A percentile compares a stretch with the other conserved stretches of the same genome.
phyloP scores from a whole-genome alignment of 2,888 invertebrate genomes.

The Phoenoteleia sp. region DNA sequence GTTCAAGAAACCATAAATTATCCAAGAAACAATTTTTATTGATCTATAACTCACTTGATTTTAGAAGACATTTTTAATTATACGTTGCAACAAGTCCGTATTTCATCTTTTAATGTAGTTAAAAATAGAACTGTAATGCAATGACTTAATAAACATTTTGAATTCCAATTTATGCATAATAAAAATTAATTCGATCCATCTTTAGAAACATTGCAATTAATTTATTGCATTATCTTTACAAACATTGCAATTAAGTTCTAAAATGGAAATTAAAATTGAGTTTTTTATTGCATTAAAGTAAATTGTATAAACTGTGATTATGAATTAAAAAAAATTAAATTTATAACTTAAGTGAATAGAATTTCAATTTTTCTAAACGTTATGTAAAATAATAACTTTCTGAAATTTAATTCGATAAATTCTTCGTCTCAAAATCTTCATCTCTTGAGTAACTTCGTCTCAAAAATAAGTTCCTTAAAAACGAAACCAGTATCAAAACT shows the following conservation, averaged over 20 bases:
- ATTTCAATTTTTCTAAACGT: too few relatives aligned
- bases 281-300: too few relatives aligned
- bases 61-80: constrained; percentile 20
- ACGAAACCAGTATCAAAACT: constrained; percentile 18
- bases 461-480: constrained; percentile 32
- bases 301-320: too few relatives aligned
- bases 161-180: not conserved
- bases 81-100: not conserved
- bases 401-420: too few relatives aligned
- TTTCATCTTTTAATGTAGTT: not conserved
- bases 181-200: too few relatives aligned
- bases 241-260: constrained; percentile 32
- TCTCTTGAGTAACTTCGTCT: constrained; percentile 13
- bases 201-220: not conserved
- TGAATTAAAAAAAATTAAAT: too few relatives aligned
- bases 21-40: constrained; percentile 1
- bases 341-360: too few relatives aligned
- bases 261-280: too few relatives aligned
- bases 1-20: not conserved
- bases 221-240: too few relatives aligned
- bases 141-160: not conserved
- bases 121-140: constrained; percentile 1
- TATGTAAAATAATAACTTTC: too few relatives aligned
- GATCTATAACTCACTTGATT: constrained; percentile 19
- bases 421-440: too few relatives aligned